phyloP scores from a whole-genome alignment of 1,140 invertebrate species.

The Conus ventricosus region DNA sequence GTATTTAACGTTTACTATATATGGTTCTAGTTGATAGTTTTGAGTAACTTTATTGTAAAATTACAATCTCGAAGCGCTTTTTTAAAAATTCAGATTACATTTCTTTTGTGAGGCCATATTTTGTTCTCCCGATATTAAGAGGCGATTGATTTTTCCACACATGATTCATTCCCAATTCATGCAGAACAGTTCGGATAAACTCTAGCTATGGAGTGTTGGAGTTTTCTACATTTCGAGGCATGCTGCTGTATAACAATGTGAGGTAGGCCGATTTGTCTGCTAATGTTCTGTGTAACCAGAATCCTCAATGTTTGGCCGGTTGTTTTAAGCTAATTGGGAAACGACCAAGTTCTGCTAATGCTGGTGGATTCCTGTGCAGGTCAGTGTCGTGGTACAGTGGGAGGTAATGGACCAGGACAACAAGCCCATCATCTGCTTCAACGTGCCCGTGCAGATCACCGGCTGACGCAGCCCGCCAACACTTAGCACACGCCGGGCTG shows the following conservation, averaged over 20 bases:
- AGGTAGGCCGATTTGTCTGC: not conserved
- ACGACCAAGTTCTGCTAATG: not conserved
- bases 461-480: not conserved
- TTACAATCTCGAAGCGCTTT: too few species aligned
- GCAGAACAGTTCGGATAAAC: too few species aligned
- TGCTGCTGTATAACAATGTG: not conserved
- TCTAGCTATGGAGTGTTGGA: not conserved
- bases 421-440: constrained; percentile 7
- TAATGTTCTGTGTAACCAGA: not conserved
- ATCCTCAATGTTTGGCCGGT: not conserved
- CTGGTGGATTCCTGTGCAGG: not conserved
- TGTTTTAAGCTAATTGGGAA: not conserved
- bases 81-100: too few species aligned
- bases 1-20: too few species aligned
- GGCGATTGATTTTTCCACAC: too few species aligned
- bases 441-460: constrained; percentile 9
- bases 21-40: too few species aligned
- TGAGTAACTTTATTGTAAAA: too few species aligned
- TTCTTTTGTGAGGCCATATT: too few species aligned
- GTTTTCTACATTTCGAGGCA: not conserved
- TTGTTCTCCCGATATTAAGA: too few species aligned
- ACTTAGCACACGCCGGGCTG: too few species aligned
- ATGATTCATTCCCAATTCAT: too few species aligned
- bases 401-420: not conserved
- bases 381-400: constrained; percentile 17